Conservation (phyloP, 1,140 invertebrate genomes). For the Orchestia grillus region DNA sequence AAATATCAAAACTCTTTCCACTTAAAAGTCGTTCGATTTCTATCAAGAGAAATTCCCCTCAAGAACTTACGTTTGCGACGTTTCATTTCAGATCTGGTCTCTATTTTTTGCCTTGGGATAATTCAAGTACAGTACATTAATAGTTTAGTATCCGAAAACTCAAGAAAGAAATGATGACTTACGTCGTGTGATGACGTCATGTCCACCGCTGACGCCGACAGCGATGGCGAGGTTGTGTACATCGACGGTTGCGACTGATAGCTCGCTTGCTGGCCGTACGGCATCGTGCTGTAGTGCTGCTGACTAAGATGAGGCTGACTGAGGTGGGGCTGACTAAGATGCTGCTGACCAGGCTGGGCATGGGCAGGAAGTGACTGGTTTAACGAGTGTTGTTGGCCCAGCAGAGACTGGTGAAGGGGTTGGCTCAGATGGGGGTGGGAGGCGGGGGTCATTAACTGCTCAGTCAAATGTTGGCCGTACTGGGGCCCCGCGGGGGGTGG, state of each 20-base stretch:
- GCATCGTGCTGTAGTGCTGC: not conserved
- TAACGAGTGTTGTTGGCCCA: not conserved
- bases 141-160: not conserved
- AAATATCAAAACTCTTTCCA: not conserved
- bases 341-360: not conserved
- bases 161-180: not conserved
- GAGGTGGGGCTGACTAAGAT: not conserved
- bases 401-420: not conserved
- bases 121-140: not conserved
- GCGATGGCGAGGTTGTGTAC: not conserved
- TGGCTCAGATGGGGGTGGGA: not conserved
- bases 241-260: not conserved
- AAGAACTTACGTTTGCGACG: not conserved
- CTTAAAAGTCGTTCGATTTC: not conserved
- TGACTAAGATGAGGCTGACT: not conserved
- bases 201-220: not conserved
- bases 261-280: not conserved
- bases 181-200: slow-evolving; percentile 5
- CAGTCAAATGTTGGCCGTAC: not conserved
- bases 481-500: not conserved
- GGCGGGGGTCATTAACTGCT: not conserved
- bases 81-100: not conserved
- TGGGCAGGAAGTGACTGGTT: not conserved
- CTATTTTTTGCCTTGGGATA: not conserved
- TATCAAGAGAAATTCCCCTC: not conserved